Conservation (phyloP, 2,797 vertebrate genomes). For the Otolemur crassicaudatus region DNA sequence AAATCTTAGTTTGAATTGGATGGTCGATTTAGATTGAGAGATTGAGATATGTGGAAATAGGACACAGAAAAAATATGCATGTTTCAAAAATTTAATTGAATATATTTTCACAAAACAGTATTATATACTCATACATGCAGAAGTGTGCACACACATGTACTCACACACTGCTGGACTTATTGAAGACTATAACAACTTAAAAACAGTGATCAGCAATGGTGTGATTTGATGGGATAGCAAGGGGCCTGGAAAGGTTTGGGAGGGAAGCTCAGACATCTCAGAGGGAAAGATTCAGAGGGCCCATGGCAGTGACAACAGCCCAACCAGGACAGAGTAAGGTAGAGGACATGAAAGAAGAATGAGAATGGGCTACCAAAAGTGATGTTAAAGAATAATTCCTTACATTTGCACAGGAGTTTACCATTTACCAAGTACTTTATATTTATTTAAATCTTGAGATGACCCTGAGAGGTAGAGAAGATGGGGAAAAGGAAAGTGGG, state of each 20-base stretch:
- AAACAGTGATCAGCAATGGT: neutral
- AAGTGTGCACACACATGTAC: neutral
- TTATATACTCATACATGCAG: neutral
- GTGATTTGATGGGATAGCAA: neutral
- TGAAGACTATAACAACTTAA: neutral
- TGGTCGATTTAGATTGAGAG: neutral
- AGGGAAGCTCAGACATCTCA: neutral
- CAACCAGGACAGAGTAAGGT: neutral
- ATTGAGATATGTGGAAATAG: neutral
- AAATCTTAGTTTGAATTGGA: neutral
- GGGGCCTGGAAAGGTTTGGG: neutral
- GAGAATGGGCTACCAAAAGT: neutral
- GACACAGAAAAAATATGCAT: neutral
- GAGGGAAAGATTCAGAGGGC: neutral
- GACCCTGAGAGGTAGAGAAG: neutral
- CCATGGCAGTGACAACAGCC: neutral
- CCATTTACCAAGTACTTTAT: neutral
- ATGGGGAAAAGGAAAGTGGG: neutral
- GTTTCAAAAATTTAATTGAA: neutral
- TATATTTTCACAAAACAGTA: neutral
- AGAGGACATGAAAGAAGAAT: neutral
- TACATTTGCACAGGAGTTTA: neutral
- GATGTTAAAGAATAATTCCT: neutral
- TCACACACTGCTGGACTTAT: neutral
- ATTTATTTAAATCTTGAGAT: neutral